Evolutionary conservation across 2,113 vertebrate species (phyloP), one percentile per base, ranked within the genome.

Genomic region (Hypocryptadius cinnamomeus): DNA sequence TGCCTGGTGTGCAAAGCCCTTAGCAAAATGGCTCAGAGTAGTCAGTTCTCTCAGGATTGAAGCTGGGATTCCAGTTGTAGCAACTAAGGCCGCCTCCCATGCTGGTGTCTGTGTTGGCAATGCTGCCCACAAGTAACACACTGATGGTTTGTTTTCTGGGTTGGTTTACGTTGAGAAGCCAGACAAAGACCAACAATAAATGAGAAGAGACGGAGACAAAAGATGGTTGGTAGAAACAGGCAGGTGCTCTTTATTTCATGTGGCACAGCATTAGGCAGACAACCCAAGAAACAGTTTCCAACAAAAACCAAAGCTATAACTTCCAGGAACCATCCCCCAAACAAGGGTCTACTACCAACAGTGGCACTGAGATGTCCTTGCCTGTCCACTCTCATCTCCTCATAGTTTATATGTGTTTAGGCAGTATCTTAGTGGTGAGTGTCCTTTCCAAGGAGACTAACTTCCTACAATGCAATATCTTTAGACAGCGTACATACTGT

Each of bases 181-280:
- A 3, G 56, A 92, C 28, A 60, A 88, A 90, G 65, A 88, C 59
- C 50, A 93, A 59, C 44, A 85, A 68, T 28, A 93, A 96, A 89
- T 88, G 84, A 96, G 88, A 83, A 76, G 60, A 96, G 79, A 79
- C 90, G 0, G 85, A 96, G 83, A 91, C 96, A 93, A 84, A 94
- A 91, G 56, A 27, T 35, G 53, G 84, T 92, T 94, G 83, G 94
- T 97, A 96, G 91, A 96, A 97, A 97, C 92, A 97, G 96, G 96
- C 94, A 97, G 87, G 94, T 95, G 88, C 87, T 94, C 92, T 97
- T 97, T 97, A 97, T 97, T 97, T 97, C 69, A 94, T 56, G 94
- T 96, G 95, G 96, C 97, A 96, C 96, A 96, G 96, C 94, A 94
- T 96, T 93, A 94, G 90, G 95, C 94, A 97, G 94, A 95, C 94